phyloP scores from a whole-genome alignment of 1,140 invertebrate species.

The Chrysoperla carnea region DNA sequence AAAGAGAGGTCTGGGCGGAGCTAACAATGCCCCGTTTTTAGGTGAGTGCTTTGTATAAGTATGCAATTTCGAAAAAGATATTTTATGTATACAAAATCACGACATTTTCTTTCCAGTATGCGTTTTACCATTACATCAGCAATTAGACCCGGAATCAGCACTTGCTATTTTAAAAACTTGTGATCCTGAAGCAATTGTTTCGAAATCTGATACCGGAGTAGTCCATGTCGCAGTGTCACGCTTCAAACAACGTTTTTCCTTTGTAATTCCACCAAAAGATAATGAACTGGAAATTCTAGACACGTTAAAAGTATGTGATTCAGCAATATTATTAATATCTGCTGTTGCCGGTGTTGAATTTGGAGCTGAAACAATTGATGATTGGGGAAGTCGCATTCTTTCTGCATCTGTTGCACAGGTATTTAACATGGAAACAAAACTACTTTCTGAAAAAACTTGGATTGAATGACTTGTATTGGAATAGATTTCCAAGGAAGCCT shows the following conservation, averaged over 20 bases:
- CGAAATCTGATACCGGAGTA: conserved; percentile 37
- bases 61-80: background rate
- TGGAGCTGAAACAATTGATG: conserved; percentile 43
- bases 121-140: conserved; percentile 49
- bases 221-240: conserved; percentile 57
- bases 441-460: conserved; percentile 2
- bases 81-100: too few relatives aligned
- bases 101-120: conserved; percentile 42
- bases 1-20: conserved; percentile 57
- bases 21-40: conserved; percentile 52
- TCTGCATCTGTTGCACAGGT: conserved; percentile 54
- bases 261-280: conserved; percentile 47
- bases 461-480: background rate
- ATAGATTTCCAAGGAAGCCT: background rate
- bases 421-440: too few relatives aligned
- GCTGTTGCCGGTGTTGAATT: conserved; percentile 26
- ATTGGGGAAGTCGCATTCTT: conserved; percentile 56
- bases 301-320: conserved; percentile 69
- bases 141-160: conserved; percentile 40
- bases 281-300: conserved; percentile 65
- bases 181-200: conserved; percentile 44
- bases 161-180: conserved; percentile 47
- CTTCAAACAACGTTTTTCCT: conserved; percentile 71
- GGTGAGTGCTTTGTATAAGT: conserved; percentile 13
- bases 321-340: conserved; percentile 55